Percentiles rank a stretch among this genome's conserved stretches.
phyloP scores from a whole-genome alignment of 1,140 invertebrate genomes.

The Platyscapa corneri region DNA sequence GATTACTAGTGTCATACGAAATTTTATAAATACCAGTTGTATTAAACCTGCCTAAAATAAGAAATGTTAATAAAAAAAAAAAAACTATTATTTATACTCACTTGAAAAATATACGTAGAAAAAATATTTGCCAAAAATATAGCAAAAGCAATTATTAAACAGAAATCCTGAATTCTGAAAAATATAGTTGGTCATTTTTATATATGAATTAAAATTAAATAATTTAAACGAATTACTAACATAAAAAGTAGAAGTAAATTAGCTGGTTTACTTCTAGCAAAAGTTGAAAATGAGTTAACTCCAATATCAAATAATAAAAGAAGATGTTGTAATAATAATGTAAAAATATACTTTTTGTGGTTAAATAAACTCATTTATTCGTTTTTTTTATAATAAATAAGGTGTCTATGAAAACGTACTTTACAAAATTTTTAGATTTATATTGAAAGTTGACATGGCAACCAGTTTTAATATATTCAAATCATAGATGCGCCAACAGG shows the following conservation, averaged over 20 bases:
- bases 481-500: not conserved
- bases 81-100: constrained; percentile 63
- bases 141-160: constrained; percentile 79
- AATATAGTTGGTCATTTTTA: constrained; percentile 51
- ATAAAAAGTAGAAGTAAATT: constrained; percentile 69
- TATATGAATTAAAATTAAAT: not conserved
- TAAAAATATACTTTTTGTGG: constrained; percentile 65
- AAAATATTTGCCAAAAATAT: constrained; percentile 80
- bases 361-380: constrained; percentile 67
- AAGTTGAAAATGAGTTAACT: constrained; percentile 69
- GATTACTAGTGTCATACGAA: constrained; percentile 76
- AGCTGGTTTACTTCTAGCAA: constrained; percentile 62
- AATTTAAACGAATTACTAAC: constrained; percentile 60
- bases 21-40: constrained; percentile 79
- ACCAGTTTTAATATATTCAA: constrained; percentile 12
- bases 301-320: constrained; percentile 69
- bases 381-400: not conserved
- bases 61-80: constrained; percentile 37
- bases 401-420: no score
- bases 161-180: constrained; percentile 81
- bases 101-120: constrained; percentile 84
- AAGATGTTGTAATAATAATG: constrained; percentile 66
- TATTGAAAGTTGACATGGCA: constrained; percentile 40
- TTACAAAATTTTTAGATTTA: not conserved
- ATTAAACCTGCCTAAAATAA: constrained; percentile 78